Evolutionary conservation across 2,888 invertebrate species (phyloP).

Genomic region (Drosophila infuscata): DNA sequence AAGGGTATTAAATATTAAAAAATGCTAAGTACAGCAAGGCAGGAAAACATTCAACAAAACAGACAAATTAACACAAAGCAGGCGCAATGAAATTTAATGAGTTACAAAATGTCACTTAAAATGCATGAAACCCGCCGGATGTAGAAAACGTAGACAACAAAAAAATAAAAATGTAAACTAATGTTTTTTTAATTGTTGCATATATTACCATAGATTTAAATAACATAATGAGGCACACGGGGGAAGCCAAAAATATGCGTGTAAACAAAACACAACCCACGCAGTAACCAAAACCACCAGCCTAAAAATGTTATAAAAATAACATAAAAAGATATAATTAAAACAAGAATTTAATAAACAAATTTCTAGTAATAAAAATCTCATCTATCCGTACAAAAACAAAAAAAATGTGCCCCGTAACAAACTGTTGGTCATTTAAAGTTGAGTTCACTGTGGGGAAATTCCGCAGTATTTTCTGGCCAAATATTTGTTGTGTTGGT

Average conservation of each 20-base stretch:
- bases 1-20: constrained; percentile 41
- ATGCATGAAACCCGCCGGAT: constrained; percentile 30
- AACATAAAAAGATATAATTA: not conserved
- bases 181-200: constrained; percentile 80
- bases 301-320: constrained; percentile 4
- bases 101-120: constrained; percentile 54
- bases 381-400: not conserved
- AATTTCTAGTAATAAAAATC: not conserved
- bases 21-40: constrained; percentile 33
- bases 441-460: constrained; percentile 13
- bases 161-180: constrained; percentile 43
- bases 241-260: constrained; percentile 20
- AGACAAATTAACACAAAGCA: constrained; percentile 6
- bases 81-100: constrained; percentile 70
- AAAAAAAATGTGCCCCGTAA: not conserved
- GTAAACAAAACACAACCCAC: constrained; percentile 12
- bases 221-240: constrained; percentile 41
- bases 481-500: constrained; percentile 61
- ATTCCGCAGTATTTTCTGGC: constrained; percentile 30
- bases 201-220: constrained; percentile 78
- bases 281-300: constrained; percentile 18
- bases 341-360: not conserved
- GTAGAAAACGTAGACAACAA: constrained; percentile 8
- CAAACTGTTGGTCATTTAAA: not conserved
- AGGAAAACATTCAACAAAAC: constrained; percentile 24